These are phyloP conservation scores for Disparrhopalites patrizii DNA, from an alignment of 2,888 invertebrate species.

Conservation along the genomic window DNA sequence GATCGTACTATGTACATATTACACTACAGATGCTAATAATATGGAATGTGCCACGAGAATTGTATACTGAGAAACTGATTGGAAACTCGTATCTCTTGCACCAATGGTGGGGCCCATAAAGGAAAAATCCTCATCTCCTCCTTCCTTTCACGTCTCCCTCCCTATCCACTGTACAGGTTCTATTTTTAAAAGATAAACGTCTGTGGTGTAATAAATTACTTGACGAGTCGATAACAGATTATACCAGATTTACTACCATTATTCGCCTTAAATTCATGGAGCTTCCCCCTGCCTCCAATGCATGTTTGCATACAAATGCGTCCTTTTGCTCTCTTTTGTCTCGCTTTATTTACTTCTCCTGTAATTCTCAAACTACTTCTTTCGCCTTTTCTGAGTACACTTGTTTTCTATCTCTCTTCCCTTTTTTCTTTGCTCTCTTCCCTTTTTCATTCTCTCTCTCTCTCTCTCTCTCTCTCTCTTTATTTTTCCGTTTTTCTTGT, in stretches of 20 bases:
- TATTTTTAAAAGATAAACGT: neutral
- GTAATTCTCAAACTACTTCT: neutral
- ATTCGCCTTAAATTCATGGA: neutral
- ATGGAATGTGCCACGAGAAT: neutral
- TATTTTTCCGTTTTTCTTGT: neutral
- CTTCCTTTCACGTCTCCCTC: no score
- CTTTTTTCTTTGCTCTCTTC: neutral
- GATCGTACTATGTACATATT: no score
- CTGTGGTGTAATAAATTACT: neutral
- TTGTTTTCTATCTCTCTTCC: neutral
- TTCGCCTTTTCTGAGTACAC: neutral
- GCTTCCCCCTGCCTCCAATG: neutral
- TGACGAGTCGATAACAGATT: conserved; percentile 2
- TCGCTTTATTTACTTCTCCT: no score
- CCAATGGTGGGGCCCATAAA: no score
- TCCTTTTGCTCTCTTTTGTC: no score
- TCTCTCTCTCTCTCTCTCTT: no score
- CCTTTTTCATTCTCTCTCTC: neutral
- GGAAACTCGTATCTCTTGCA: neutral
- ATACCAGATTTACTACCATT: neutral
- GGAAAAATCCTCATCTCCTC: no score
- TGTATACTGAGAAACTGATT: neutral
- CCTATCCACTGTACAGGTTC: neutral
- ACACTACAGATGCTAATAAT: neutral
- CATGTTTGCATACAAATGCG: neutral